Evolutionary conservation across 2,113 vertebrate species (phyloP).

Genomic region (Actenoides hombroni): DNA sequence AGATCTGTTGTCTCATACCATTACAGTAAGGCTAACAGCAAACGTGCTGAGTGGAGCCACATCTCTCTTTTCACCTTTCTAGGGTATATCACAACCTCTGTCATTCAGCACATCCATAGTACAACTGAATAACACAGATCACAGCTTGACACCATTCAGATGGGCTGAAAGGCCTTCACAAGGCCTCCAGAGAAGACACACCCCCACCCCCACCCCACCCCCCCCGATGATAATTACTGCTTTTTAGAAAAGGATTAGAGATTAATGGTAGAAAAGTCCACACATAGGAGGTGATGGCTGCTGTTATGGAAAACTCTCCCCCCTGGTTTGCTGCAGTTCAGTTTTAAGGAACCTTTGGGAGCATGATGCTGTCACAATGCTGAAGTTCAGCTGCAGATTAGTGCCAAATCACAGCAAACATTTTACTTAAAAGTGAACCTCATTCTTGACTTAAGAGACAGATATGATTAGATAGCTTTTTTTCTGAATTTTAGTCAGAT

Average conservation of each 20-base stretch:
- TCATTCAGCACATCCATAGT: not conserved
- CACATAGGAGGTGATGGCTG: not conserved
- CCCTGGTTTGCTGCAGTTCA: fast-evolving
- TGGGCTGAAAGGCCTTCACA: not conserved
- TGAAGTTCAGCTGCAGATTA: not conserved
- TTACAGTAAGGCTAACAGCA: not conserved
- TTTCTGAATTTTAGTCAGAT: not conserved
- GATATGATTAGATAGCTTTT: not conserved
- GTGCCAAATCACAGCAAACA: not conserved
- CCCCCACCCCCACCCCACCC: too few relatives aligned
- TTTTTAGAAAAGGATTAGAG: not conserved
- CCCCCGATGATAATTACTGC: not conserved
- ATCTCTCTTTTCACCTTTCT: not conserved
- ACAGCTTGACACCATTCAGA: not conserved
- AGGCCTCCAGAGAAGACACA: not conserved
- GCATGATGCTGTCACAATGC: not conserved
- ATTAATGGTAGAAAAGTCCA: not conserved
- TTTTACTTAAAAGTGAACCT: not conserved
- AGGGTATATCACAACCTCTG: not conserved
- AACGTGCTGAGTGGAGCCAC: not conserved
- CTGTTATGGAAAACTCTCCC: not conserved
- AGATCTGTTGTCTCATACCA: not conserved
- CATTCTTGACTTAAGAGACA: not conserved
- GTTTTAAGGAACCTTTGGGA: not conserved
- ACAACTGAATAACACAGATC: not conserved